A percentile compares a stretch with the other conserved stretches of the same genome.
phyloP scores from a whole-genome alignment of 2,888 invertebrate species.

The Harmothoe impar region DNA sequence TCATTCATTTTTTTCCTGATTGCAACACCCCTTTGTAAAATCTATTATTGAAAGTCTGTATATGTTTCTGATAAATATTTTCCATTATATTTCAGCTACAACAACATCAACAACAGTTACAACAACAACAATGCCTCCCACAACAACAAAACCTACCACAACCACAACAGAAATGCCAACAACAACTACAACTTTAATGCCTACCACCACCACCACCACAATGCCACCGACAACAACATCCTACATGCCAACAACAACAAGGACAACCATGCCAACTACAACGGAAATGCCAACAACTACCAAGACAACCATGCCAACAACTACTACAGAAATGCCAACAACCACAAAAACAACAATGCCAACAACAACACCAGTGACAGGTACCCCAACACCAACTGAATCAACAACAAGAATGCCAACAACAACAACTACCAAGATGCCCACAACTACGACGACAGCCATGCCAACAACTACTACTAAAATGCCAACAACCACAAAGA shows the following conservation, averaged over 20 bases:
- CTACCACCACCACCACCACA: neutral
- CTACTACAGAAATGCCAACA: neutral
- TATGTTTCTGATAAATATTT: neutral
- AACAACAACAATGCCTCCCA: neutral
- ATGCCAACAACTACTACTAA: constrained; percentile 17
- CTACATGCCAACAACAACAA: neutral
- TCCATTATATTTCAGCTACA: neutral
- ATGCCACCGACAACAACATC: neutral
- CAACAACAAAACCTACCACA: neutral
- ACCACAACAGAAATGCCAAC: neutral
- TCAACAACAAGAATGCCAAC: constrained; percentile 5
- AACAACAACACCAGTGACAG: neutral
- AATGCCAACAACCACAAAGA: constrained; percentile 1
- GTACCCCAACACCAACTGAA: neutral
- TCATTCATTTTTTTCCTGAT: too few species aligned
- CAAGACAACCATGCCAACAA: neutral
- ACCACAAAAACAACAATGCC: neutral
- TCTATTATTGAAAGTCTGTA: too few species aligned
- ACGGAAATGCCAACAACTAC: neutral
- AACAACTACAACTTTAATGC: neutral
- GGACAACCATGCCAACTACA: neutral
- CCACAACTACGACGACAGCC: constrained; percentile 3
- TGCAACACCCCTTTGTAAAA: too few species aligned
- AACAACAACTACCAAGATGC: neutral
- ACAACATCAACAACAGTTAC: neutral